A percentile compares a stretch with the other conserved stretches of the same genome.
phyloP scores from a whole-genome alignment of 1,140 invertebrate species.

The Formica selysi region DNA sequence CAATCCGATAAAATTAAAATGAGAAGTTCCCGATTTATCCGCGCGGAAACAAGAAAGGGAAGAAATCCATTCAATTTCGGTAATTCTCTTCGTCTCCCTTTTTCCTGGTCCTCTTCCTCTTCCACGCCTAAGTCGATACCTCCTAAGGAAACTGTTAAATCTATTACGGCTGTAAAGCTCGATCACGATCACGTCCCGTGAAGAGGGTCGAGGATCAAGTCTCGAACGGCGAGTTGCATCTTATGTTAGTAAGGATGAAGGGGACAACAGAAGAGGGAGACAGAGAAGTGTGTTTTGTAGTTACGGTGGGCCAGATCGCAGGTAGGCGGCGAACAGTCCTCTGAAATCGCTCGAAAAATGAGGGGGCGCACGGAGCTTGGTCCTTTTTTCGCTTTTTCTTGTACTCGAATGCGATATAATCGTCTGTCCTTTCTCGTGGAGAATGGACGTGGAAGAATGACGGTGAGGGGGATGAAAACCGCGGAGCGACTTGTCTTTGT shows the following conservation, averaged over 20 bases:
- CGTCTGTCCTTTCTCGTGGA: constrained; percentile 20
- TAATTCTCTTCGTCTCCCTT: neutral
- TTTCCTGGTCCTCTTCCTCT: neutral
- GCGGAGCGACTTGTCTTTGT: neutral
- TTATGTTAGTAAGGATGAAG: constrained; percentile 19
- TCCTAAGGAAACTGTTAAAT: constrained; percentile 76
- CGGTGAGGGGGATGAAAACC: constrained; percentile 33
- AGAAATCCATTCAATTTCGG: constrained; percentile 35
- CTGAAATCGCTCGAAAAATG: constrained; percentile 76
- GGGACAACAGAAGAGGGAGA: neutral
- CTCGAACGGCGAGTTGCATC: constrained; percentile 39
- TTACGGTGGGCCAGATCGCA: constrained; percentile 67
- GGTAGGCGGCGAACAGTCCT: constrained; percentile 65
- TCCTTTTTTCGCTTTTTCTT: constrained; percentile 46
- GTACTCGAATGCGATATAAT: constrained; percentile 36
- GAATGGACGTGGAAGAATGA: constrained; percentile 38
- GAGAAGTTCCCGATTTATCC: constrained; percentile 7
- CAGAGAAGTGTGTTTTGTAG: constrained; percentile 61
- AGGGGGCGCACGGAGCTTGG: constrained; percentile 58
- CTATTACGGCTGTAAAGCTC: constrained; percentile 71
- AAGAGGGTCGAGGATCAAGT: constrained; percentile 57
- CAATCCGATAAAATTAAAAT: constrained; percentile 9
- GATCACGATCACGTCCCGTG: constrained; percentile 69
- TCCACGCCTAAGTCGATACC: constrained; percentile 51
- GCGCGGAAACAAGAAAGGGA: constrained; percentile 21